Conservation (phyloP, 2,888 invertebrate genomes). For the Xanthia togata region DNA sequence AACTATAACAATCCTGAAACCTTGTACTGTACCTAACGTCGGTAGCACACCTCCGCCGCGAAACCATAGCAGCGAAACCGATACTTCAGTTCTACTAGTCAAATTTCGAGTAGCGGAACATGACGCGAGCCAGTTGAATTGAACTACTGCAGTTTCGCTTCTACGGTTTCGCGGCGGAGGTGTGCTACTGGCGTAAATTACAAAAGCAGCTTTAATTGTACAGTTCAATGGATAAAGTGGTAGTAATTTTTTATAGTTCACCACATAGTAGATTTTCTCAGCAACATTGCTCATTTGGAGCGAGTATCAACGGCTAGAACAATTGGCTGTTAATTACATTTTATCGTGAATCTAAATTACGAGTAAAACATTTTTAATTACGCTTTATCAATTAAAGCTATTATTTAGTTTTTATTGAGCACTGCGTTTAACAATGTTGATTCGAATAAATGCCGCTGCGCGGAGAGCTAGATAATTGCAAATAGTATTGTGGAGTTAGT, state of each 20-base stretch:
- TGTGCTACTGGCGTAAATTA: background rate
- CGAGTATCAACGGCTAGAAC: slow-evolving; percentile 63
- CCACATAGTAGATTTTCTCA: slow-evolving; percentile 51
- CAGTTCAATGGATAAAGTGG: slow-evolving; percentile 46
- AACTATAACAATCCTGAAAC: slow-evolving; percentile 24
- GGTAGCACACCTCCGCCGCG: too few relatives aligned
- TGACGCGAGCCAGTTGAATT: too few relatives aligned
- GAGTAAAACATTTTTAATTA: slow-evolving; percentile 73
- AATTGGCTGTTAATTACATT: slow-evolving; percentile 71
- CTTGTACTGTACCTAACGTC: slow-evolving; percentile 27
- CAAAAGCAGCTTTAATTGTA: slow-evolving; percentile 38
- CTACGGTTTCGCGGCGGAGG: too few relatives aligned
- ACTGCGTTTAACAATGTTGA: slow-evolving; percentile 53
- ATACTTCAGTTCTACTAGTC: too few relatives aligned
- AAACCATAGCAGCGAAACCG: too few relatives aligned
- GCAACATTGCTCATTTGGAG: slow-evolving; percentile 60
- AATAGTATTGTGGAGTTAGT: slow-evolving; percentile 13
- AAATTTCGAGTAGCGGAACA: too few relatives aligned
- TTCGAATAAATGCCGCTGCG: slow-evolving; percentile 28
- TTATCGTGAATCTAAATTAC: slow-evolving; percentile 71
- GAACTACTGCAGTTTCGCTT: too few relatives aligned
- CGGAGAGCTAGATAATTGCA: slow-evolving; percentile 21
- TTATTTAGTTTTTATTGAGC: slow-evolving; percentile 63
- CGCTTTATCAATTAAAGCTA: slow-evolving; percentile 73
- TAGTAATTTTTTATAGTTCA: slow-evolving; percentile 49